Conservation (phyloP, 2,113 vertebrate species). For the Chrysemys picta region DNA sequence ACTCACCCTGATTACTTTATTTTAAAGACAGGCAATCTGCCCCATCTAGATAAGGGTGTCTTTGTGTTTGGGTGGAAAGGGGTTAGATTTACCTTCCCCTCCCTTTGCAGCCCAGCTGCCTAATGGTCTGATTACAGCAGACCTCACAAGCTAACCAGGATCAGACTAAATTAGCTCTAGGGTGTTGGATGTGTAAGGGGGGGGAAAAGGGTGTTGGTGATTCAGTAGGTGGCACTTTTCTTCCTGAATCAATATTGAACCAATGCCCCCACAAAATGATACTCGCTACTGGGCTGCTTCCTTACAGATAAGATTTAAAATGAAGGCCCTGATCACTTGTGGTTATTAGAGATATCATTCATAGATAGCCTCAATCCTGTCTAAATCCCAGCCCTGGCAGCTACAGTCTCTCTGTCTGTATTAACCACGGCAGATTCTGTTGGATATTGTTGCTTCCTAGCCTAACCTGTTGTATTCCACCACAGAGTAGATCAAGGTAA, state of each 20-base stretch:
- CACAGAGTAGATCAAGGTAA: neutral
- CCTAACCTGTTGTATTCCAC: neutral
- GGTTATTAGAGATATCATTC: constrained; percentile 2
- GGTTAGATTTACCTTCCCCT: neutral
- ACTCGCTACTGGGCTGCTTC: neutral
- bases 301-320: neutral
- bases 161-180: neutral
- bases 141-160: neutral
- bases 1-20: neutral
- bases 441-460: constrained; percentile 5
- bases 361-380: neutral
- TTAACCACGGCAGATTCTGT: constrained; percentile 35
- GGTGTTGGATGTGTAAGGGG: neutral
- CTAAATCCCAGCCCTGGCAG: neutral
- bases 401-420: neutral
- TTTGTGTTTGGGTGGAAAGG: neutral
- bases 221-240: neutral
- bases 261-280: neutral
- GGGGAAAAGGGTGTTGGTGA: neutral
- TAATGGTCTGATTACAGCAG: neutral
- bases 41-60: neutral
- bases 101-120: accelerated
- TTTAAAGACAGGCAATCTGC: neutral
- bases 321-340: neutral
- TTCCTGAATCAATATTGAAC: neutral